phyloP scores from a whole-genome alignment of 2,113 vertebrate species.

The Corythornis vintsioides region DNA sequence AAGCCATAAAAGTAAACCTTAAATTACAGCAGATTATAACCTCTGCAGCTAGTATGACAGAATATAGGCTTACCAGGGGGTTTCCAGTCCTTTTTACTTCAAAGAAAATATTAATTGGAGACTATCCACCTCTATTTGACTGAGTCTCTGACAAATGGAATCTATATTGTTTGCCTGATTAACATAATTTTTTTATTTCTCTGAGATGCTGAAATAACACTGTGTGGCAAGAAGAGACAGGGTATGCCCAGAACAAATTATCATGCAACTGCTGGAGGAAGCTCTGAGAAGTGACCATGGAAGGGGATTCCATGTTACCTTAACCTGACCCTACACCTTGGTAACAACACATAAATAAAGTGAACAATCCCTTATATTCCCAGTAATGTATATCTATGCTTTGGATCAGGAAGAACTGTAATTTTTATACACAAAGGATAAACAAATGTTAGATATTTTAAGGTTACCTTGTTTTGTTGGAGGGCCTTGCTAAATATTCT shows the following conservation, averaged over 20 bases:
- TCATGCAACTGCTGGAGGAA: neutral
- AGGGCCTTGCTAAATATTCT: slow-evolving; percentile 65
- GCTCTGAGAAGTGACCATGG: neutral
- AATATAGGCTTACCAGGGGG: neutral
- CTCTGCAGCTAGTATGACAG: neutral
- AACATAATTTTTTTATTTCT: neutral
- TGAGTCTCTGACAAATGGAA: neutral
- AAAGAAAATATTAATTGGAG: neutral
- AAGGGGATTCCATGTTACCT: neutral
- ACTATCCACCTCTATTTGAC: neutral
- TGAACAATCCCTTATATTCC: neutral
- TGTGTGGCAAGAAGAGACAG: neutral
- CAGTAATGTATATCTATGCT: neutral
- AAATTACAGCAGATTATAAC: neutral
- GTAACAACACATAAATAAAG: neutral
- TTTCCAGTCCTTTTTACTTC: neutral
- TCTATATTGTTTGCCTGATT: neutral
- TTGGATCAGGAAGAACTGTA: neutral
- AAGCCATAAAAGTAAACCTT: neutral
- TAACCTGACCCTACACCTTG: neutral
- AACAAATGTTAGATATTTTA: neutral
- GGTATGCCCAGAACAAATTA: neutral
- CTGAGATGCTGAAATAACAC: neutral
- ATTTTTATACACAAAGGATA: neutral
- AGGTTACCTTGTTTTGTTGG: slow-evolving; percentile 67